A percentile compares a stretch with the other conserved stretches of the same genome.
Conservation (phyloP, 2,797 vertebrate species). For the Champsocephalus esox region DNA sequence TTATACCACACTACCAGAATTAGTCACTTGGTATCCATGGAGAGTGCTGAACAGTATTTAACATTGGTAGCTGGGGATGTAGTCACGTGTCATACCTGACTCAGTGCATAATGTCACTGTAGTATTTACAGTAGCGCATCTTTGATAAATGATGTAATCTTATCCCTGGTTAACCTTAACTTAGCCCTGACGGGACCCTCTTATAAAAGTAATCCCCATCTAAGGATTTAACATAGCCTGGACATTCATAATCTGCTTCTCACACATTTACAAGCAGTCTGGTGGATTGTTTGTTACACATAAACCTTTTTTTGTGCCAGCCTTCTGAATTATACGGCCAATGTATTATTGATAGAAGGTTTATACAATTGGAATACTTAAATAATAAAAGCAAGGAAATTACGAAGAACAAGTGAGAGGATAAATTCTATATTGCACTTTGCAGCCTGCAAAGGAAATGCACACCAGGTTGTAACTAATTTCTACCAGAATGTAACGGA, state of each 20-base stretch:
- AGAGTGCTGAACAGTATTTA: neutral
- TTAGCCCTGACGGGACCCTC: neutral
- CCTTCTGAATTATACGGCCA: neutral
- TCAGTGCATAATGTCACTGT: neutral
- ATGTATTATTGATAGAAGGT: neutral
- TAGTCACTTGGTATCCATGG: neutral
- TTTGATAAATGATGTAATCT: constrained; percentile 2
- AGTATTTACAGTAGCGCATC: neutral
- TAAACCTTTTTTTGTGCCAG: neutral
- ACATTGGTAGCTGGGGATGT: too few species aligned
- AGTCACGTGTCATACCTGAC: too few species aligned
- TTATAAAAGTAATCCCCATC: constrained; percentile 17
- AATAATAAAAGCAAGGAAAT: neutral
- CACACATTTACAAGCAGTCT: neutral
- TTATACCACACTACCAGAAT: neutral
- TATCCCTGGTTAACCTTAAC: neutral
- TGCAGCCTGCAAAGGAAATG: neutral
- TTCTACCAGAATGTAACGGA: neutral
- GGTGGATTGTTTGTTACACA: neutral
- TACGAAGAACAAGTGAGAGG: neutral
- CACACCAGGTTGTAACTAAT: neutral
- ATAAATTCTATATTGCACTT: neutral
- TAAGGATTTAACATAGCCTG: constrained; percentile 16
- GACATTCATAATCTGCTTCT: constrained; percentile 2
- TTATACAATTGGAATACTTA: neutral